Evolutionary conservation across 2,113 vertebrate genomes (phyloP), one percentile per base, ranked within the genome.

Genomic region (Neogale vison): DNA sequence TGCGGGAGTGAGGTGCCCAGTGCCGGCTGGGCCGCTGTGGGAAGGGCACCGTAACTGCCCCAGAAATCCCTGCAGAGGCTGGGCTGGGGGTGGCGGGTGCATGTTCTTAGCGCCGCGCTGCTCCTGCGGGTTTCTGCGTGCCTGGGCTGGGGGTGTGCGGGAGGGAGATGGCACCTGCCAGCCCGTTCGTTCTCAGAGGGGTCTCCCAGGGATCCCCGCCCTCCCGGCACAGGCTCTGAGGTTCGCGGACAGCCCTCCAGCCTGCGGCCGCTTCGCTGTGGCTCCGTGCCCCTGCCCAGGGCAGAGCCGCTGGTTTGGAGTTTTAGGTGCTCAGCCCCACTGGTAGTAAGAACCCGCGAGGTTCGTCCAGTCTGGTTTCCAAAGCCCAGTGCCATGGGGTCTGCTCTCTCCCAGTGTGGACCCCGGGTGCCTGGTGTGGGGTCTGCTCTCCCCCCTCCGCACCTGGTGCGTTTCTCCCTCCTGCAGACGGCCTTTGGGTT

Each of bases 221-320:
- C 67, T 55, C 23, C 39, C 72, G 14, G 39, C 6, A 3, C 14
- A 0, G 14, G 72, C 72, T 45, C 24, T 45, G 72, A 15, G 39
- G 9, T 15, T 42, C 42, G 72, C 4, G 17, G 8, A 24, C 24
- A 29, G 6, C 13, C 14, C 4, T 45, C 42, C 72, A 29, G 42
- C 42, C 72, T 26, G 72, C 39, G 45, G 72, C 42, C 13, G 10
- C n/a, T 24, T 3, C 5, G 36, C 69, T 5, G 11, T 39, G 2
- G 12, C 69, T 39, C 69, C 0, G n/a, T 3, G 69, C 12, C 36
- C 36, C n/a, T 21, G 10, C 5, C 42, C 0, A 0, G 72, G 2
- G 24, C 72, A 2, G 42, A 29, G 72, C 14, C 1, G 4, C 1
- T 1, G 72, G 24, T 14, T 17, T 24, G 8, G 9, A 29, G 24